Conservation (phyloP, 2,797 vertebrate genomes). For the Catharus ustulatus region DNA sequence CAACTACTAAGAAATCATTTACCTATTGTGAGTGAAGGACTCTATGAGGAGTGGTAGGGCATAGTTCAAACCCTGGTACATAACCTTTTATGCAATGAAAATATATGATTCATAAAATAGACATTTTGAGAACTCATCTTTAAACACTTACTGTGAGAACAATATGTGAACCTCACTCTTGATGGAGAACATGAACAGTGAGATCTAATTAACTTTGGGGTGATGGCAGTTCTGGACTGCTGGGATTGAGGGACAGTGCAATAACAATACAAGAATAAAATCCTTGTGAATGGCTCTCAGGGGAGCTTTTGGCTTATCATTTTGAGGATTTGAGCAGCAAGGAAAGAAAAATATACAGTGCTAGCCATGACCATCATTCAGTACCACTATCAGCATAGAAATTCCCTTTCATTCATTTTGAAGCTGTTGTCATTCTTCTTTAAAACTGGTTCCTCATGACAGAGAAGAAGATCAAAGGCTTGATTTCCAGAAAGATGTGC, state of each 20-base stretch:
- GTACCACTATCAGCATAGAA: background rate
- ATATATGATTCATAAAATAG: constrained; percentile 6
- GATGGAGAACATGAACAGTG: background rate
- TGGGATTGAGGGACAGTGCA: background rate
- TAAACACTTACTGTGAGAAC: background rate
- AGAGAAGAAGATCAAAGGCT: background rate
- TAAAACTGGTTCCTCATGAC: background rate
- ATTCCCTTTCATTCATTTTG: constrained; percentile 5
- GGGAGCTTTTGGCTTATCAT: background rate
- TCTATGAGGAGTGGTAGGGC: background rate
- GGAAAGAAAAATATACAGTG: background rate
- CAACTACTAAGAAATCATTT: background rate
- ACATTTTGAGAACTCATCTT: background rate
- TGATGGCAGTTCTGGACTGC: background rate
- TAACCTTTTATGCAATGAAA: constrained; percentile 17
- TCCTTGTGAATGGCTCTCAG: background rate
- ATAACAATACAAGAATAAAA: background rate
- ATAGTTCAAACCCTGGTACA: background rate
- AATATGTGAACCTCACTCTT: background rate
- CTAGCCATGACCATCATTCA: background rate
- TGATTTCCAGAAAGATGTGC: background rate
- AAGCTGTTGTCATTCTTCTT: constrained; percentile 7
- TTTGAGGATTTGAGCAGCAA: background rate
- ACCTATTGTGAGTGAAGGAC: constrained; percentile 1
- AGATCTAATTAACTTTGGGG: background rate